These are phyloP conservation scores for Orchesellides sinensis DNA, from an alignment of 2,888 invertebrate genomes.

Conservation along the genomic window DNA sequence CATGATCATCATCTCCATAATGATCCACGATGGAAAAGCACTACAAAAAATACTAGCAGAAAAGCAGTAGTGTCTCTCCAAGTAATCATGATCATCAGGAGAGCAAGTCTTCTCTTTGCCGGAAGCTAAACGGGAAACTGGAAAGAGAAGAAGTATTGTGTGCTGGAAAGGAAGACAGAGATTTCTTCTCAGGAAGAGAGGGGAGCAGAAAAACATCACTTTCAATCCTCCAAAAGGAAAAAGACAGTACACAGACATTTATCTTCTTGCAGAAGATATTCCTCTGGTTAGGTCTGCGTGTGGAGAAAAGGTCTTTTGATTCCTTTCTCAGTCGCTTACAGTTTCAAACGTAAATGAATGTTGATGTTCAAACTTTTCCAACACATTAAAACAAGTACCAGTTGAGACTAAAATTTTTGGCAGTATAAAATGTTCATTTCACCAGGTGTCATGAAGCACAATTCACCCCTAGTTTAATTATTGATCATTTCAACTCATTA, in stretches of 20 bases:
- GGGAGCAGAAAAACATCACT: constrained; percentile 26
- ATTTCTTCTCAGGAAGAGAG: constrained; percentile 60
- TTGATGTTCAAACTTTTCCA: not conserved
- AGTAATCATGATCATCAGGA: constrained; percentile 46
- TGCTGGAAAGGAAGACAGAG: constrained; percentile 48
- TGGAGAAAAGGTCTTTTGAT: constrained; percentile 2
- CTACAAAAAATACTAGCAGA: constrained; percentile 3
- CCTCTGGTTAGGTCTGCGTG: not conserved
- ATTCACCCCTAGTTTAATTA: not conserved
- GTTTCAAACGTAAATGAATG: not conserved
- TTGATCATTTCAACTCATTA: not conserved
- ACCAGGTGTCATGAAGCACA: too few relatives aligned
- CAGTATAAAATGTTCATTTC: not conserved
- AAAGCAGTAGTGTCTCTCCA: constrained; percentile 29
- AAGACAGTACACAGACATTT: constrained; percentile 54
- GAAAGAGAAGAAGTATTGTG: constrained; percentile 35
- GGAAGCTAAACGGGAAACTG: constrained; percentile 57
- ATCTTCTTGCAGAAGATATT: constrained; percentile 22
- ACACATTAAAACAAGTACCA: not conserved
- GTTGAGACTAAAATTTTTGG: too few relatives aligned
- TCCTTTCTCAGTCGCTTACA: too few relatives aligned
- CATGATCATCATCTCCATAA: constrained; percentile 51
- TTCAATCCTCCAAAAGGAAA: constrained; percentile 49
- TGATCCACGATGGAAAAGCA: constrained; percentile 40
- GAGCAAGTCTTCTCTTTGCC: constrained; percentile 37